Evolutionary conservation across 2,888 invertebrate genomes (phyloP), one percentile per base, ranked within the genome.

Genomic region (Eugnorisma glareosa): DNA sequence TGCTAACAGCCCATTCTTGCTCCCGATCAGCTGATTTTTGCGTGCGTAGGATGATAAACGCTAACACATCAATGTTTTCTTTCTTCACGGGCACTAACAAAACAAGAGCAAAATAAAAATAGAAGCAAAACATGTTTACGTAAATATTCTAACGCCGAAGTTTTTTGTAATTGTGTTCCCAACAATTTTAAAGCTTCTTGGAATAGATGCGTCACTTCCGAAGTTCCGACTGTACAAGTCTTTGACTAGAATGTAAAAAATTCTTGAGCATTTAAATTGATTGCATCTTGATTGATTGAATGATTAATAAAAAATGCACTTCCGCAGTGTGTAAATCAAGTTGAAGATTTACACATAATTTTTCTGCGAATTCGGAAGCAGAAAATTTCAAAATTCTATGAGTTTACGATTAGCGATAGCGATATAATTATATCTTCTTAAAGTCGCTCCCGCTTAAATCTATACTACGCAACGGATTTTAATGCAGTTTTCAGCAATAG

Each of bases 111-210:
- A 74, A 72, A 86, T 76, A 74, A 74, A 74, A 86, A 86, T 86
- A 85, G 64, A 67, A 74, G 21, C 76, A 75, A 79, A 83, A 86
- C 77, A 81, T 77, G 73, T 81, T 81, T 81, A 77, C 81, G 61
- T 75, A 75, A 78, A 82, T 37, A 82, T 64, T 74, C 37, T 67
- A 74, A 59, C 31, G 11, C 24, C 28, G 35, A 35, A 10, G 15
- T 21, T 59, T 73, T 59, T 68, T 68, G 21, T 43, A 43, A 67
- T 40, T 66, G 67, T 80, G 61, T 73, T n/a, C 15, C 57, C 31
- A 40, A 68, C 13, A 67, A 68, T 57, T 73, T 63, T 59, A n/a
- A 43, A 48, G n/a, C 4, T 48, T 67, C 64, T 77, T 24, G 21
- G 24, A 28, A 18, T 18, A 15, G 6, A 31, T 37, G 37, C 40